phyloP scores from a whole-genome alignment of 2,113 vertebrate species.

The Glareola pratincola region DNA sequence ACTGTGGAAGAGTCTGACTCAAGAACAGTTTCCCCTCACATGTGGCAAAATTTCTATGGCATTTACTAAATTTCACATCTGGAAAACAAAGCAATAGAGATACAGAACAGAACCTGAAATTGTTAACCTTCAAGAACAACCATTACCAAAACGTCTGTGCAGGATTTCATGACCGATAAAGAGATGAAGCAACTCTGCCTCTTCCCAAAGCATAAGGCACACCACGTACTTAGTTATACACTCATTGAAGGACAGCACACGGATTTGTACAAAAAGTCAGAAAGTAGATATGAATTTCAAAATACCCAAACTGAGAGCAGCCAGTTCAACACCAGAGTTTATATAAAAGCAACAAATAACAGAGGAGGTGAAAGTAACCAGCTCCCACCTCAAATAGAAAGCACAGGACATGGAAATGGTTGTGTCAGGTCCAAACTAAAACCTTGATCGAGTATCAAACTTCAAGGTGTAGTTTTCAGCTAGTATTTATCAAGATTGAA shows the following conservation, averaged over 20 bases:
- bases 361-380: neutral
- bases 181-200: neutral
- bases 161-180: neutral
- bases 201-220: neutral
- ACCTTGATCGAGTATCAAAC: neutral
- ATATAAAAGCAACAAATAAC: neutral
- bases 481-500: neutral
- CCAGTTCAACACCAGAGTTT: neutral
- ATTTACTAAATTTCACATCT: neutral
- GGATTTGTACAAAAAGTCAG: neutral
- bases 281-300: neutral
- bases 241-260: neutral
- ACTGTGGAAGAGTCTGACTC: neutral
- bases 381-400: neutral
- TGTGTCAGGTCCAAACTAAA: neutral
- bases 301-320: neutral
- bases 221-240: rapidly evolving
- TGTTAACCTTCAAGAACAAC: neutral
- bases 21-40: neutral
- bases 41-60: neutral
- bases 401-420: neutral
- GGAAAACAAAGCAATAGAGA: neutral
- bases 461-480: neutral
- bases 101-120: neutral
- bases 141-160: neutral